Base-by-base conservation (phyloP, 23 tunicate species). In the Styela clava region DNA sequence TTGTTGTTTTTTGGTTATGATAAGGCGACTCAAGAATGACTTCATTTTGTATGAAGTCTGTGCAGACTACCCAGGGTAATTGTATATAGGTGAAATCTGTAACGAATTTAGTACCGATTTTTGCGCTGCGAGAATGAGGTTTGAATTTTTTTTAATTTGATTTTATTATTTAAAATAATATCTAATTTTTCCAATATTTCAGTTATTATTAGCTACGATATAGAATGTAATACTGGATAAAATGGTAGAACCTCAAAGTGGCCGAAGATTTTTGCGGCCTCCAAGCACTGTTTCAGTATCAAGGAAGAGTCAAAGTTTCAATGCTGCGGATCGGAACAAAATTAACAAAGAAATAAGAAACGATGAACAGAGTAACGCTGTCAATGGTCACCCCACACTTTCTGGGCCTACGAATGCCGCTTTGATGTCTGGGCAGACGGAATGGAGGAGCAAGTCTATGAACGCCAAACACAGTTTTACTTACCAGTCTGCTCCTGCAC, bases 401-500 rank as follows among this genome's bases (percentile, higher is more conserved):
- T 29, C 16, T 16, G 24, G 16, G 23, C 24, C 24, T 0, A 52
- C 81, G 24, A 76, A 52, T 22, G 1, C 81, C 29, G 22, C 81
- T 7, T 24, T 26, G 2, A 26, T 24, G 28, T 18, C 68, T 26
- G 56, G 26, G 56, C 56, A 33, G 78, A 31, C 78, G 1, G 89
- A 81, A 76, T 85, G 89, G 89, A 85, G 97, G 68, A 91, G 97
- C 44, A 85, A 85, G 35, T 91, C 97, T 37, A 82, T 91, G 97
- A 91, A 78, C 77, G 86, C 85, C 24, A 91, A 91, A 56, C 97
- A 91, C 85, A 91, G 83, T 31, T 85, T 88, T 77, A 86, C 97
- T 31, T 85, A 28, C 34, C 77, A 71, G 34, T 34, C 77, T 30
- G 24, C 77, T 3, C 35, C 34, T 3, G 5, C 35, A 30, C 34